Evolutionary conservation across 2,888 invertebrate species (phyloP).

Genomic region (Apantesis nais): DNA sequence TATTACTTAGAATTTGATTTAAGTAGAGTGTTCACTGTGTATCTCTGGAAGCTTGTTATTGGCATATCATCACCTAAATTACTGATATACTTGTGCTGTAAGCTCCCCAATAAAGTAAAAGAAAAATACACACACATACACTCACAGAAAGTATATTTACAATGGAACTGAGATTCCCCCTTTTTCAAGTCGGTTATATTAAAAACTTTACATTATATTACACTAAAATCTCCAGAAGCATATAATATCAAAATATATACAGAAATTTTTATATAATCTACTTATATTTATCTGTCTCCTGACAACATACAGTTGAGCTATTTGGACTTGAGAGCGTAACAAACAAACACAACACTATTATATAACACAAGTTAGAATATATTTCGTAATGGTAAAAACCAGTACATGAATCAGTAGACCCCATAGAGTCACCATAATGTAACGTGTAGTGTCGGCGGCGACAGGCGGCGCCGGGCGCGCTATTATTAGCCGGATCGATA

Average conservation of each 20-base stretch:
- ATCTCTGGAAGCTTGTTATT: no score
- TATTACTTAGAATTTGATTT: no score
- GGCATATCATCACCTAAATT: no score
- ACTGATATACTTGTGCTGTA: no score
- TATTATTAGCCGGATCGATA: constrained; percentile 31
- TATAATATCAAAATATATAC: not conserved
- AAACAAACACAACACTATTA: not conserved
- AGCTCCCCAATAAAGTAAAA: no score
- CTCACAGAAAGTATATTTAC: no score
- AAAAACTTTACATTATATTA: no score
- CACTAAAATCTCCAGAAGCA: no score
- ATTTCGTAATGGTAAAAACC: not conserved
- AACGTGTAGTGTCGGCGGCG: constrained; percentile 16
- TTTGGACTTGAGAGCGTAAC: not conserved
- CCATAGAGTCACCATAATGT: not conserved
- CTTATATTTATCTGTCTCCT: not conserved
- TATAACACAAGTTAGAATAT: not conserved
- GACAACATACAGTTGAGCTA: not conserved
- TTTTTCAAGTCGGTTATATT: no score
- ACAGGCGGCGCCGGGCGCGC: constrained; percentile 47
- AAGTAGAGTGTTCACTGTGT: no score
- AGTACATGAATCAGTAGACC: not conserved
- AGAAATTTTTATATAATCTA: not conserved
- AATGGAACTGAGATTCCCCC: no score
- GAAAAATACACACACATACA: no score